phyloP scores from a whole-genome alignment of 2,113 vertebrate genomes.

The Typhlomys cinereus region DNA sequence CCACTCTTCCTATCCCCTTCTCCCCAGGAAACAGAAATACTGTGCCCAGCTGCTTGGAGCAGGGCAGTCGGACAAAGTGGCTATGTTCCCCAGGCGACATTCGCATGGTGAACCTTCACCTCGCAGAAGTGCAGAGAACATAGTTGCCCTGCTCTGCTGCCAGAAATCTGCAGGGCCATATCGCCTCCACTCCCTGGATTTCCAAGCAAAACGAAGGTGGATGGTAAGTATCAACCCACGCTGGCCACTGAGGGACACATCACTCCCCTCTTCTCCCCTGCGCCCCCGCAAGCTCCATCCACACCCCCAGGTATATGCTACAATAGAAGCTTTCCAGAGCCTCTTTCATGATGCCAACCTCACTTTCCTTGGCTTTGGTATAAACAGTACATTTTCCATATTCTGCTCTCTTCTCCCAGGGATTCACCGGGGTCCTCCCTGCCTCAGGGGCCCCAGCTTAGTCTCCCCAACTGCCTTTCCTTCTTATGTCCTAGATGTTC shows the following conservation, averaged over 20 bases:
- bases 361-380: background rate
- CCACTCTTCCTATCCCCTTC: too few relatives aligned
- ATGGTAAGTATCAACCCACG: background rate
- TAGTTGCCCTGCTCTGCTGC: background rate
- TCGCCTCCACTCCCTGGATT: constrained; percentile 3
- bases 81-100: constrained; percentile 16
- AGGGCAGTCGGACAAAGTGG: background rate
- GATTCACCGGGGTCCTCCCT: background rate
- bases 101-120: background rate
- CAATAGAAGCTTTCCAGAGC: background rate
- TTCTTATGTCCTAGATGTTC: background rate
- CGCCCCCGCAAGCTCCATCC: background rate
- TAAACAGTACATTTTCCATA: background rate
- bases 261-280: background rate
- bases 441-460: background rate
- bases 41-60: background rate
- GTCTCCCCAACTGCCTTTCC: background rate
- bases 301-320: background rate
- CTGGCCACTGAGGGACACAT: too few relatives aligned
- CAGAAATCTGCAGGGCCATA: background rate
- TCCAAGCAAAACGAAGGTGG: background rate
- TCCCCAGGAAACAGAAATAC: background rate
- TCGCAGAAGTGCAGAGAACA: background rate
- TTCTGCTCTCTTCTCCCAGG: background rate
- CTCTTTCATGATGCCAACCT: background rate